These are phyloP conservation scores for Lepus americanus DNA, from an alignment of 2,113 vertebrate genomes.

Conservation along the genomic window DNA sequence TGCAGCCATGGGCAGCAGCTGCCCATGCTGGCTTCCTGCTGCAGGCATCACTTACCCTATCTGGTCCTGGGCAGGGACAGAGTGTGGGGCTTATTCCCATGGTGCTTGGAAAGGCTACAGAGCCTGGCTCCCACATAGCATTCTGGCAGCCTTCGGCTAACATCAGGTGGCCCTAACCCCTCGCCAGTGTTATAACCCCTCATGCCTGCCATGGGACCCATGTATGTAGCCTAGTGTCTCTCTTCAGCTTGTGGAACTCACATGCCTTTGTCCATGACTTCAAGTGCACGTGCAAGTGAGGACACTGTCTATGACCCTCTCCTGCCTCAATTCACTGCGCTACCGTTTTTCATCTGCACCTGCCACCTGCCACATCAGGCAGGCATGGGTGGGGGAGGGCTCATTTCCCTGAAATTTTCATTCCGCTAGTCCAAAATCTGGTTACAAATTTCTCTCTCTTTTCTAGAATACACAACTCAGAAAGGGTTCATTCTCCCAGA, in stretches of 20 bases:
- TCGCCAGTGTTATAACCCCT: not conserved
- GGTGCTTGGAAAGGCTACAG: not conserved
- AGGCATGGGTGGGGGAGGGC: no score
- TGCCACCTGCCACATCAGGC: not conserved
- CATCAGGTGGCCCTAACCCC: not conserved
- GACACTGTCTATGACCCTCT: not conserved
- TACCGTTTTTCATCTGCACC: not conserved
- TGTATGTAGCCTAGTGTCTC: not conserved
- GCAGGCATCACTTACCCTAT: not conserved
- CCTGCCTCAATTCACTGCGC: not conserved
- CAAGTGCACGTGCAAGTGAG: not conserved
- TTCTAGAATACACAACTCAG: not conserved
- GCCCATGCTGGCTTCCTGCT: not conserved
- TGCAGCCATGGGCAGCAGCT: not conserved
- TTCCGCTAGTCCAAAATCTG: not conserved
- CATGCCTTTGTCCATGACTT: not conserved
- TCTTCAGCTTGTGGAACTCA: not conserved
- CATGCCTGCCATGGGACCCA: not conserved
- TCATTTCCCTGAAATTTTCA: not conserved
- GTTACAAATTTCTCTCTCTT: not conserved
- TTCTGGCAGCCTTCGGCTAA: not conserved
- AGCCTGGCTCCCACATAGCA: not conserved
- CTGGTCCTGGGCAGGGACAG: not conserved
- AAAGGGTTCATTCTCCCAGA: not conserved
- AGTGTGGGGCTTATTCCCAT: not conserved